These are phyloP conservation scores for Tenthredo livida DNA, from an alignment of 2,888 invertebrate species.

Conservation along the genomic window DNA sequence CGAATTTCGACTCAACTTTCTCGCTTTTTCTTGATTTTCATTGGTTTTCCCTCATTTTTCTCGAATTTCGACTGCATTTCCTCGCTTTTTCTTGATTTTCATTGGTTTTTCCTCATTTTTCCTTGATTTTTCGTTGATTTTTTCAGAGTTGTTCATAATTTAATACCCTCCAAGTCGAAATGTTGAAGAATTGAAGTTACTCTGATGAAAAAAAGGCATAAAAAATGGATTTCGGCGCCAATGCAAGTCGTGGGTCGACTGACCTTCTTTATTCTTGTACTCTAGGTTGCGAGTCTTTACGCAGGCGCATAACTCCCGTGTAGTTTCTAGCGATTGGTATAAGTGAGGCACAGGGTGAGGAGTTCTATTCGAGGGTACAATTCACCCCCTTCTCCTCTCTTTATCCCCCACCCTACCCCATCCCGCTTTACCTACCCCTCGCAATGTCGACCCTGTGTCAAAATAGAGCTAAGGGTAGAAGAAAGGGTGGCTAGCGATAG, in stretches of 20 bases:
- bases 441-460: conserved; percentile 32
- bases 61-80: too few relatives aligned
- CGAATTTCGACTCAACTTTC: too few relatives aligned
- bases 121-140: not conserved
- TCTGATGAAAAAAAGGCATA: not conserved
- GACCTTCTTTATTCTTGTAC: conserved; percentile 41
- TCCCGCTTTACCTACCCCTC: not conserved
- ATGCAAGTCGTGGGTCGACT: conserved; percentile 1
- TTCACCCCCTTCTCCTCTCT: not conserved
- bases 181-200: too few relatives aligned
- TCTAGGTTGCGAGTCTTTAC: conserved; percentile 11
- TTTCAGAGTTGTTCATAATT: not conserved
- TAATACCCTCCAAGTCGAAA: not conserved
- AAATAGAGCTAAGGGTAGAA: conserved; percentile 39
- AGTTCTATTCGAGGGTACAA: conserved; percentile 12
- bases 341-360: conserved; percentile 10
- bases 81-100: not conserved
- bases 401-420: not conserved
- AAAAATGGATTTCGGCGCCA: conserved; percentile 10
- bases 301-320: conserved; percentile 13
- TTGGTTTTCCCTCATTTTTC: not conserved
- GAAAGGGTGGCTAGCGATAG: conserved; percentile 45
- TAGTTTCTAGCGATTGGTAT: not conserved
- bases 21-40: not conserved
- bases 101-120: not conserved